Evolutionary conservation across 2,888 invertebrate genomes (phyloP).

Genomic region (Myathropa florea): DNA sequence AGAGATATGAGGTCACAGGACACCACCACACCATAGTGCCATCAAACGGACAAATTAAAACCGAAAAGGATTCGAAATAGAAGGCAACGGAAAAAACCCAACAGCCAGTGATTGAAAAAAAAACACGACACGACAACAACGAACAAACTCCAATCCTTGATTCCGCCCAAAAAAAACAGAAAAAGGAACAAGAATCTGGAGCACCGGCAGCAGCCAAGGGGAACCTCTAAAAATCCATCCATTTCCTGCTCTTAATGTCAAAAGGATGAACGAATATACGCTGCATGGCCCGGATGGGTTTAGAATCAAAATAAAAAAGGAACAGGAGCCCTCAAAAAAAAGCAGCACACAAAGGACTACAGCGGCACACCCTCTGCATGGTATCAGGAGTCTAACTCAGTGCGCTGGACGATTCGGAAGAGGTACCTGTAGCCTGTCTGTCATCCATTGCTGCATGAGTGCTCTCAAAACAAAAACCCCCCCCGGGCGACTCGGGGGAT

Average conservation of each 20-base stretch:
- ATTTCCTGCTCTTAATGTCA: slow-evolving; percentile 9
- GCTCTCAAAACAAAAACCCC: background rate
- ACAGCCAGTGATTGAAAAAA: background rate
- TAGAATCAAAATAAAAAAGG: background rate
- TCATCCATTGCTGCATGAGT: slow-evolving; percentile 9
- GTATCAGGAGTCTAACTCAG: background rate
- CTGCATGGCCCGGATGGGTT: background rate
- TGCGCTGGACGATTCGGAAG: background rate
- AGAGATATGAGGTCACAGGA: background rate
- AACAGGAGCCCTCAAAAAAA: background rate
- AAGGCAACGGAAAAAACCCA: background rate
- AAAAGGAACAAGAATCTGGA: background rate
- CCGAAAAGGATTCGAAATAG: background rate
- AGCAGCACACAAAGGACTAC: background rate
- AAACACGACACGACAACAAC: background rate
- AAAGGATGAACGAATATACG: slow-evolving; percentile 10
- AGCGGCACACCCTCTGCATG: background rate
- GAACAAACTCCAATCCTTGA: background rate
- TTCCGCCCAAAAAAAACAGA: too few species aligned
- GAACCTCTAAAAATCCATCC: slow-evolving; percentile 8
- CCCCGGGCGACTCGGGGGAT: background rate
- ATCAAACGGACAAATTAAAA: background rate
- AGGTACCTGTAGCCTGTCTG: slow-evolving; percentile 11
- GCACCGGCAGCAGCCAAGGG: background rate
- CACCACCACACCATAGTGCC: background rate